A percentile compares a stretch with the other conserved stretches of the same genome.
These are phyloP conservation scores for Gallinago paraguaiae DNA, from an alignment of 2,113 vertebrate genomes.

Conservation along the genomic window DNA sequence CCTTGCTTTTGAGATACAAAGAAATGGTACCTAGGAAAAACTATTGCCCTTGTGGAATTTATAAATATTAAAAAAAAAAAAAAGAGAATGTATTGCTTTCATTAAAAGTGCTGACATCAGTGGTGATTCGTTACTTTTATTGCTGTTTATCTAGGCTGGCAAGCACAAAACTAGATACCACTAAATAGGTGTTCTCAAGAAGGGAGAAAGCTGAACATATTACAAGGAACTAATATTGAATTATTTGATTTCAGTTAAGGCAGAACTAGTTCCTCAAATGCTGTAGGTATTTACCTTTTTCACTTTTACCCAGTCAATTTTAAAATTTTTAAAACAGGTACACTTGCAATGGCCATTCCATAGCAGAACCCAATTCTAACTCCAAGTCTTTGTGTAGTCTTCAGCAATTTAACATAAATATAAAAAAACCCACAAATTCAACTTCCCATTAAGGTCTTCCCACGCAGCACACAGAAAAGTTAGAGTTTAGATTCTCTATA, in stretches of 20 bases:
- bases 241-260: neutral
- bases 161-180: neutral
- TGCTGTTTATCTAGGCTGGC: neutral
- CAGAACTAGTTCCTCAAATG: neutral
- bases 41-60: neutral
- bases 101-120: neutral
- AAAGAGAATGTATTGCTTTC: neutral
- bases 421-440: neutral
- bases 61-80: neutral
- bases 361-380: neutral
- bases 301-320: neutral
- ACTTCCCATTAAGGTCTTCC: neutral
- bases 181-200: neutral
- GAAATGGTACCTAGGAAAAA: neutral
- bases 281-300: neutral
- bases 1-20: neutral
- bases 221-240: neutral
- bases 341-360: neutral
- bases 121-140: neutral
- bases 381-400: neutral
- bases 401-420: neutral
- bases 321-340: neutral
- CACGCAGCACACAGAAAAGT: neutral
- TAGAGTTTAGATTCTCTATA: neutral
- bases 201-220: neutral